Evolutionary conservation across 2,113 vertebrate genomes (phyloP).

Genomic region (Pseudorectes ferrugineus): DNA sequence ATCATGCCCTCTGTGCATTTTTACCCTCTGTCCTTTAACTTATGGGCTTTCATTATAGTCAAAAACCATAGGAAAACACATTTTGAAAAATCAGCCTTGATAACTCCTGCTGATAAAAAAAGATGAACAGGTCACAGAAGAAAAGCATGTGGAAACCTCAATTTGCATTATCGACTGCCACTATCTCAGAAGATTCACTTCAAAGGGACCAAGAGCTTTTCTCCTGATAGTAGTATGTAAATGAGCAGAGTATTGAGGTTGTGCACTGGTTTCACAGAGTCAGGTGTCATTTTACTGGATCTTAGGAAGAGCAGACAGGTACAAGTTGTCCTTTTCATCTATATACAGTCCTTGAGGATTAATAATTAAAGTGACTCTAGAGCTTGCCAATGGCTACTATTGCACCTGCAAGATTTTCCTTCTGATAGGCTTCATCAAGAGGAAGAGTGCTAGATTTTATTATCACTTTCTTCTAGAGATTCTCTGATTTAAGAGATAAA

Average conservation of each 20-base stretch:
- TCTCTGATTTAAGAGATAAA: neutral
- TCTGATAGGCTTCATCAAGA: neutral
- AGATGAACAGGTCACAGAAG: neutral
- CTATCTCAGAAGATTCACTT: slow-evolving; percentile 8
- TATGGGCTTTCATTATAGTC: neutral
- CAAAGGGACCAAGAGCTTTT: neutral
- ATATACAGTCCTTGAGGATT: neutral
- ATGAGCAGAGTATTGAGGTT: neutral
- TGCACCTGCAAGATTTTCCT: neutral
- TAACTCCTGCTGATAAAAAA: slow-evolving; percentile 4
- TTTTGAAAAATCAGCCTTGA: slow-evolving; percentile 13
- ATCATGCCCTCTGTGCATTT: neutral
- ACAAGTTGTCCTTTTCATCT: neutral
- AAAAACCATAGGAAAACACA: neutral
- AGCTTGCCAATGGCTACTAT: neutral
- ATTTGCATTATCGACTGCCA: slow-evolving; percentile 32
- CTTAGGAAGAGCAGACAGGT: neutral
- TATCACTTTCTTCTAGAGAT: neutral
- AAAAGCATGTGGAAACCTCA: neutral
- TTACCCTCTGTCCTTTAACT: neutral
- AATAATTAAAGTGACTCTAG: neutral
- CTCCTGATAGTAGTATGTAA: neutral
- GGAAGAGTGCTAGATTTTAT: neutral
- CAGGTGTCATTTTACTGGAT: neutral
- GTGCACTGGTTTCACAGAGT: neutral